Evolutionary conservation across 2,888 invertebrate genomes (phyloP), one percentile per base, ranked within the genome.

Genomic region (Epinotia ramella): DNA sequence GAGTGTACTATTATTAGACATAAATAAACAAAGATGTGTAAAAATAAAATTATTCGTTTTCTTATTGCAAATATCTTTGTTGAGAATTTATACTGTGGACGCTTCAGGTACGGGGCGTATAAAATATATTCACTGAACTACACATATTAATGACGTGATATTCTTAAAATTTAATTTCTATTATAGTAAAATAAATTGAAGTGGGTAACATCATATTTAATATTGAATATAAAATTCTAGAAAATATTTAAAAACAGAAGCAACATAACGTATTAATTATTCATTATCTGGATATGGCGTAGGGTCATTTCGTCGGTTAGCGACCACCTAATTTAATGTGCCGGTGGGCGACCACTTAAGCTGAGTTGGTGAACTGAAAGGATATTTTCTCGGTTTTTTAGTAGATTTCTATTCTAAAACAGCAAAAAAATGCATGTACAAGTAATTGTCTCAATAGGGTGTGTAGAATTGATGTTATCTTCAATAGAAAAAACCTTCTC

Each of bases 21-120:
- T 59, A 65, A 18, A 46, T 53, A 70, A 33, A 60, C 73, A 66
- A 73, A 6, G 13, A 63, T 53, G 57, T 53, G 59, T 70, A 73
- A 63, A 62, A 77, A 62, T 73, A 57, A 73, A 53, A 67, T 28
- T 33, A 73, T 63, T 64, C 5, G 67, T 67, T 74, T 53, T 59
- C 73, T 72, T 75, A 77, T 53, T 24, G 33, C 18, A 56, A 66
- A 70, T 72, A 44, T 71, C 64, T 75, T 68, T 66, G 65, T 46
- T 69, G 53, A 68, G 59, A 57, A 59, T 53, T 33, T 64, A 60
- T 70, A 70, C 70, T 59, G 63, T 24, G 64, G 74, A 74, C 16
- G 57, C 53, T 59, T 75, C 74, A 75, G 74, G 70, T 75, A 75
- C 74, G 63, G 40, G 66, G 62, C 24, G 40, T 60, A 65, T 20